Base-by-base conservation (phyloP, 2,113 vertebrate species). In the Etheostoma spectabile region DNA sequence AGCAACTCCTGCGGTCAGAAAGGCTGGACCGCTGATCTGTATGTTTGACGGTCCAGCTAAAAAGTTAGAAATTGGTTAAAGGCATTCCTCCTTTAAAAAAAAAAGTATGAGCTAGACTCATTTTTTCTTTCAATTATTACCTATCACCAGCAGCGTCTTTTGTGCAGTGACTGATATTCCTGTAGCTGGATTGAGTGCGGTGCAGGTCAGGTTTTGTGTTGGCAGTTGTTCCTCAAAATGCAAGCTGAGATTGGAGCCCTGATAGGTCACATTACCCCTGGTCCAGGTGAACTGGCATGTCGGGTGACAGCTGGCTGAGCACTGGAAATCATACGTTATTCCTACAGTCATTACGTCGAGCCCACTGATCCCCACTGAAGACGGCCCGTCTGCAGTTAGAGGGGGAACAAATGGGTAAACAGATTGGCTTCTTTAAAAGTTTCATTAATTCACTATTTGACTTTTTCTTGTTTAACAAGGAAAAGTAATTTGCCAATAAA, bases 261-360 rank as follows among this genome's bases (percentile, higher is more conserved):
- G 18, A 18, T 24, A 48, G 38, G 38, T 77, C 38, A 22, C 8
- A 1, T 57, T 46, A 13, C 38, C 74, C 19, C 24, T 7, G 35
- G 19, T 66, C 74, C 74, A 77, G 74, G 38, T 65, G 38, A 66
- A 57, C 8, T 22, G 18, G 42, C 74, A 77, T 12, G 62, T 1
- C 0, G 74, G 74, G 52, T 77, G 57, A 52, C 74, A 77, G 48
- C 24, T 66, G 19, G 62, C 62, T 8, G 52, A 66, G 62, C 74
- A 77, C 13, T 57, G 24, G 63, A 77, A 77, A 16, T 33, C 3
- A 14, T 77, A 66, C 8, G 2, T 1, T 11, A 22, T 8, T 77
- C 62, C 62, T 3, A 65, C 19, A 8, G 52, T 35, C 24, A 66
- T 11, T 22, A 18, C 1, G 35, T 57, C 42, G 1, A 22, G 19